Percentiles rank a stretch among this genome's conserved stretches.
Evolutionary conservation across 92 coral and sea anemone genomes (phyloP).

Genomic region (Umimayanthus chanpuru): DNA sequence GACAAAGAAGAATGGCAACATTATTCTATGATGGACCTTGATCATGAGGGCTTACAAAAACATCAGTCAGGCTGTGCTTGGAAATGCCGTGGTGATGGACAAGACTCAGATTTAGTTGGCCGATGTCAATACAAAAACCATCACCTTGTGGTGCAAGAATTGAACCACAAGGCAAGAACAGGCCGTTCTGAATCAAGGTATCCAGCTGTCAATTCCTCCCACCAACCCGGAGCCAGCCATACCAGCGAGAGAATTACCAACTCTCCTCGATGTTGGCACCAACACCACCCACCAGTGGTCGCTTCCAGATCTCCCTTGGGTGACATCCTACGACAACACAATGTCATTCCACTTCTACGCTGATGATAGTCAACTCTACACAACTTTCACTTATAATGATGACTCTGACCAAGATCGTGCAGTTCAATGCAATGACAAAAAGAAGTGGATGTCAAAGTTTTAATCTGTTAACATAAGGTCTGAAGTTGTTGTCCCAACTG

Average conservation of each 20-base stretch:
- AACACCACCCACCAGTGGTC: not conserved
- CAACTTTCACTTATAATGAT: too few species aligned
- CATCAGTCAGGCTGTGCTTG: constrained; percentile 45
- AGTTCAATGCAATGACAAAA: too few species aligned
- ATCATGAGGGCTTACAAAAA: constrained; percentile 41
- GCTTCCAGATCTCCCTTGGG: too few species aligned
- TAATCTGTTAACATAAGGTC: too few species aligned
- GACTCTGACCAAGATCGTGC: too few species aligned
- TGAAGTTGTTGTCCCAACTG: too few species aligned
- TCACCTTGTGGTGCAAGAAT: too few species aligned
- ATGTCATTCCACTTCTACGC: too few species aligned
- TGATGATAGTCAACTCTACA: too few species aligned
- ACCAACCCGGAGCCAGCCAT: constrained; percentile 17
- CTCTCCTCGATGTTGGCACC: constrained; percentile 1
- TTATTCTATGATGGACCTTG: constrained; percentile 56
- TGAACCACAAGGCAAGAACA: too few species aligned
- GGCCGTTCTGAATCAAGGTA: constrained; percentile 51
- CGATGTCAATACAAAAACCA: constrained; percentile 54
- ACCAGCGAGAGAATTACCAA: constrained; percentile 14
- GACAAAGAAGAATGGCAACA: constrained; percentile 44
- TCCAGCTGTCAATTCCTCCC: constrained; percentile 43
- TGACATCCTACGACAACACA: too few species aligned
- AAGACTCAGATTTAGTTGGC: constrained; percentile 55
- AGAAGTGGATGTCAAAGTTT: too few species aligned
- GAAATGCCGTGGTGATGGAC: constrained; percentile 38